Conservation (phyloP, 2,888 invertebrate species). For the Pherbina coryleti region DNA sequence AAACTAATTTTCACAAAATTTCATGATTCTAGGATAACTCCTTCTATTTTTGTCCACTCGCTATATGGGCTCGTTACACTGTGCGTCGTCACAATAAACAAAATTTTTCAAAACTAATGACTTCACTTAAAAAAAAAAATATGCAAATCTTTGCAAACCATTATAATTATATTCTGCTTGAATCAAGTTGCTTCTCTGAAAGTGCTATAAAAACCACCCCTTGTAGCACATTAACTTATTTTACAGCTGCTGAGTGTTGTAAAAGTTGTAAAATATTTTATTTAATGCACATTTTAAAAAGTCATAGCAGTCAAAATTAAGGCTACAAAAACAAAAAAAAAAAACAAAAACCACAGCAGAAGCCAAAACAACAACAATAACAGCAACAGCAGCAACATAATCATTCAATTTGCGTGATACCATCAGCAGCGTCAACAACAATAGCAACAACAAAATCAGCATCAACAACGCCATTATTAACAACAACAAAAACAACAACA, state of each 20-base stretch:
- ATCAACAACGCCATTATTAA: conserved; percentile 14
- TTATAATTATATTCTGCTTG: too few species aligned
- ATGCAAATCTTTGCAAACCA: too few species aligned
- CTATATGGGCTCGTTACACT: too few species aligned
- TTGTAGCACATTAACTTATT: not conserved
- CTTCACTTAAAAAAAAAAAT: too few species aligned
- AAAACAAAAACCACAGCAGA: not conserved
- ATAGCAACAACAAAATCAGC: conserved; percentile 49
- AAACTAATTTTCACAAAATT: too few species aligned
- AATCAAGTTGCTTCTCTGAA: too few species aligned
- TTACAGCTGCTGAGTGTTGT: not conserved
- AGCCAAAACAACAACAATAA: not conserved
- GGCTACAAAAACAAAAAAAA: conserved; percentile 13
- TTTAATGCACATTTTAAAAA: conserved; percentile 37
- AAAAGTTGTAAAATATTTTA: conserved; percentile 6
- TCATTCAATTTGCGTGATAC: conserved; percentile 35
- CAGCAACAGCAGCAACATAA: conserved; percentile 19
- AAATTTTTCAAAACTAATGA: too few species aligned
- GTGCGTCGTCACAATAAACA: too few species aligned
- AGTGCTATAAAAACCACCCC: not conserved
- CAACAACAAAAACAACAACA: conserved; percentile 7
- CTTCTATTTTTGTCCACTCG: too few species aligned
- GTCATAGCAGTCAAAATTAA: conserved; percentile 28
- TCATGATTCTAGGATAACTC: too few species aligned
- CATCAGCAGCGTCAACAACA: conserved; percentile 28